Evolutionary conservation across 2,113 vertebrate genomes (phyloP).

Genomic region (Anas platyrhynchos): DNA sequence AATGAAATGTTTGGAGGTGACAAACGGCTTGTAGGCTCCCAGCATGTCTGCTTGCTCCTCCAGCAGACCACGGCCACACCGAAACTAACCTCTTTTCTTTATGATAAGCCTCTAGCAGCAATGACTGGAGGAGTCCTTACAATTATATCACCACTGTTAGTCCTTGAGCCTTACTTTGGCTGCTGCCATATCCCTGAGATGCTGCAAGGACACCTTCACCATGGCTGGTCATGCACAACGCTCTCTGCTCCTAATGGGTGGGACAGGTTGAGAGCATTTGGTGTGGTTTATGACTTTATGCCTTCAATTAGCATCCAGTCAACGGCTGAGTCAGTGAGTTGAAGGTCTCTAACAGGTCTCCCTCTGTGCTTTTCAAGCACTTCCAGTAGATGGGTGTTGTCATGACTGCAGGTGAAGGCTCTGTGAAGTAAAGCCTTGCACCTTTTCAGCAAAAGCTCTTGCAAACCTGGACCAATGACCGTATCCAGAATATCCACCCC

Average conservation of each 20-base stretch:
- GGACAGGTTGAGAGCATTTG: rapidly evolving
- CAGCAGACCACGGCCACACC: neutral
- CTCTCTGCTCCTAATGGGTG: neutral
- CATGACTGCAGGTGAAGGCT: neutral
- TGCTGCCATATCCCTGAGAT: neutral
- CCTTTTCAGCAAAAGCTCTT: neutral
- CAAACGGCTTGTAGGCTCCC: neutral
- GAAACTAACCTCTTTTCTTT: neutral
- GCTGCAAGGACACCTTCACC: too few relatives aligned
- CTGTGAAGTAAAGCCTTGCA: neutral
- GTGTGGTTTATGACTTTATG: neutral
- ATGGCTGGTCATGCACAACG: neutral
- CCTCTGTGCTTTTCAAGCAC: neutral
- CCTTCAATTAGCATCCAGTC: neutral
- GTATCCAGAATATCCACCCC: neutral
- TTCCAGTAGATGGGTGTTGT: neutral
- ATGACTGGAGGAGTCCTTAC: neutral
- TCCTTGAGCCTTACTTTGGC: neutral
- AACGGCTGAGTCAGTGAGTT: neutral
- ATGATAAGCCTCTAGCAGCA: neutral
- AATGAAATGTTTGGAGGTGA: neutral
- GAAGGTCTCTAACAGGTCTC: neutral
- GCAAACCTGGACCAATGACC: neutral
- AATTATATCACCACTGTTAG: neutral
- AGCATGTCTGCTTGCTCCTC: neutral